These are phyloP conservation scores for Falcaria lacertinaria DNA, from an alignment of 2,888 invertebrate genomes.

Conservation along the genomic window DNA sequence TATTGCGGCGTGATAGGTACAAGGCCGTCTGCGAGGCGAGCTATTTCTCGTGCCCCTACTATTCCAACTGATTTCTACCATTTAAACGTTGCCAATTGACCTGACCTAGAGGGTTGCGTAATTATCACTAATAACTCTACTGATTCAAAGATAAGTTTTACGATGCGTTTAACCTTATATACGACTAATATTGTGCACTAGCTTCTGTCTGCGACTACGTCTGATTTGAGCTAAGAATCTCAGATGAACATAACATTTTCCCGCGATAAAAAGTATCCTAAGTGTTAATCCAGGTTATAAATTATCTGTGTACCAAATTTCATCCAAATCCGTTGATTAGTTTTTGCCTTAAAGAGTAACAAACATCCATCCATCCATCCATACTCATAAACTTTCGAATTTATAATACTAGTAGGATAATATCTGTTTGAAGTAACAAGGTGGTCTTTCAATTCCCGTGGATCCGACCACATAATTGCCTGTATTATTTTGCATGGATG, in stretches of 20 bases:
- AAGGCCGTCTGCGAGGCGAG: conserved; percentile 11
- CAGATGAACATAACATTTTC: no score
- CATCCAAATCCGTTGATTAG: no score
- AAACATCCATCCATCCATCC: no score
- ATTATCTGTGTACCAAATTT: no score
- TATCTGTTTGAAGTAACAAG: background rate
- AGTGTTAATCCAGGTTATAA: no score
- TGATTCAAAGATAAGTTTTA: background rate
- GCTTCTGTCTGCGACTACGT: no score
- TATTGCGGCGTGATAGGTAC: conserved; percentile 13
- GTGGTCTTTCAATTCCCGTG: background rate
- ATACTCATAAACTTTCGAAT: no score
- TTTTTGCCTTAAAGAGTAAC: no score
- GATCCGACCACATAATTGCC: background rate
- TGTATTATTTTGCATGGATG: background rate
- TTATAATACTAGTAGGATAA: no score
- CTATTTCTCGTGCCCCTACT: conserved; percentile 13
- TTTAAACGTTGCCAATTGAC: background rate
- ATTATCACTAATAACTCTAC: background rate
- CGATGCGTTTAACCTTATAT: background rate
- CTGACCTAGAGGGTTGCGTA: background rate
- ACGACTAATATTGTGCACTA: no score
- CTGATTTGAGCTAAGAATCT: no score
- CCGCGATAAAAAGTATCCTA: no score
- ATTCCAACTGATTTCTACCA: background rate